These are phyloP conservation scores for Deilephila porcellus DNA, from an alignment of 2,888 invertebrate genomes.

Conservation along the genomic window DNA sequence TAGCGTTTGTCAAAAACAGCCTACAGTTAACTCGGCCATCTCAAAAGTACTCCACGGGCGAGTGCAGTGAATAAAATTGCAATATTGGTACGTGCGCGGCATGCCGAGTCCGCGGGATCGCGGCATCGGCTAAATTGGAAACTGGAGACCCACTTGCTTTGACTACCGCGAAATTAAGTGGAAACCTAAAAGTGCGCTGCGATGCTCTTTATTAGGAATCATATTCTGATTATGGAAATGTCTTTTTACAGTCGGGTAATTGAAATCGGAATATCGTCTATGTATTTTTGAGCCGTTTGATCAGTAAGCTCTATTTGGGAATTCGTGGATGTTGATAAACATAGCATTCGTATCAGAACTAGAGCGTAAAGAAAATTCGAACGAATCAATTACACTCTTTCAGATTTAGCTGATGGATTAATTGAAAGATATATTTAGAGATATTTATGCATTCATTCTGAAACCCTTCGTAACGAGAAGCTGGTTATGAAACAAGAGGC, in stretches of 20 bases:
- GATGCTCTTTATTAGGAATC: conserved; percentile 30
- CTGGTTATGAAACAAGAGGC: too few relatives aligned
- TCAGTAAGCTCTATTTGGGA: too few relatives aligned
- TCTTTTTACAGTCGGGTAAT: background rate
- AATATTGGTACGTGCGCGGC: conserved; percentile 50
- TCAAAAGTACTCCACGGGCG: conserved; percentile 43
- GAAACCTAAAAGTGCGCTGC: conserved; percentile 43
- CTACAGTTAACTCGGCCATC: conserved; percentile 39
- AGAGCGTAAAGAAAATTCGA: too few relatives aligned
- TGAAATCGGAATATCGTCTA: background rate
- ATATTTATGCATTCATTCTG: too few relatives aligned
- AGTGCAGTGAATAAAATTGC: conserved; percentile 59
- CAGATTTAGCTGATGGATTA: too few relatives aligned
- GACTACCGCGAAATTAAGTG: conserved; percentile 61
- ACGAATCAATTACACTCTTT: too few relatives aligned
- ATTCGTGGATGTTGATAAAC: too few relatives aligned
- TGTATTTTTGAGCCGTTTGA: too few relatives aligned
- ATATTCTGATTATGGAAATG: background rate
- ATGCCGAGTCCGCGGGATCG: conserved; percentile 36
- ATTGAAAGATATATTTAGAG: too few relatives aligned
- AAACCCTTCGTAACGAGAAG: too few relatives aligned
- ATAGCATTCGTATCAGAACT: too few relatives aligned
- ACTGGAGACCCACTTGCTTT: conserved; percentile 56
- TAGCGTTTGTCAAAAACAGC: conserved; percentile 41
- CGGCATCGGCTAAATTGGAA: conserved; percentile 59